A percentile compares a stretch with the other conserved stretches of the same genome.
Evolutionary conservation across 2,113 vertebrate genomes (phyloP).

Genomic region (Vidua macroura): DNA sequence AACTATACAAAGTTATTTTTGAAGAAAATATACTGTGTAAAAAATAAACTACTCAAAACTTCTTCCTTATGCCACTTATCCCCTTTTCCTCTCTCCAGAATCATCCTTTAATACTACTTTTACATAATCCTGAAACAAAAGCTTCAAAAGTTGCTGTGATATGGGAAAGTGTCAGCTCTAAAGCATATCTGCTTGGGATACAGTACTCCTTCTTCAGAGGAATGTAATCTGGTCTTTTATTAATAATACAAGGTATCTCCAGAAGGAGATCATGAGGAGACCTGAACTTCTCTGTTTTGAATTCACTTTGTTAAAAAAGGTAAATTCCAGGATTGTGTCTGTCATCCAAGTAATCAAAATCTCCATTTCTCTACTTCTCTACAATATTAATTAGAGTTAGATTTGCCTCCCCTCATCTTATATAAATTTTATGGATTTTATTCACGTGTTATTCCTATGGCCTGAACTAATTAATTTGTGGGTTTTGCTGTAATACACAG

Average conservation of each 20-base stretch:
- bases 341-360: not conserved
- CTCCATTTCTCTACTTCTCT: not conserved
- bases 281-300: not conserved
- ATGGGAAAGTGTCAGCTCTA: not conserved
- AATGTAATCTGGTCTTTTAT: not conserved
- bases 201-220: not conserved
- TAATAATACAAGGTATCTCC: not conserved
- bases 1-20: not conserved
- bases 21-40: not conserved
- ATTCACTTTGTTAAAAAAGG: not conserved
- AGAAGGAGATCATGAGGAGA: not conserved
- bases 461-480: not conserved
- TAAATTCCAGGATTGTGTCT: not conserved
- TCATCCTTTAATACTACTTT: not conserved
- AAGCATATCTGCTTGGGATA: not conserved
- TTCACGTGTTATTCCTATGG: not conserved
- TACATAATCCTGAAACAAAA: not conserved
- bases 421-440: not conserved
- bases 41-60: not conserved
- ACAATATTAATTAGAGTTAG: not conserved
- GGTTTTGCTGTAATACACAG: not conserved
- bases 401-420: not conserved
- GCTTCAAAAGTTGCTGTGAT: not conserved
- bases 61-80: not conserved
- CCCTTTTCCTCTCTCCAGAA: not conserved